Base-by-base conservation (phyloP, 2,888 invertebrate species). In the Ochropleura leucogaster region DNA sequence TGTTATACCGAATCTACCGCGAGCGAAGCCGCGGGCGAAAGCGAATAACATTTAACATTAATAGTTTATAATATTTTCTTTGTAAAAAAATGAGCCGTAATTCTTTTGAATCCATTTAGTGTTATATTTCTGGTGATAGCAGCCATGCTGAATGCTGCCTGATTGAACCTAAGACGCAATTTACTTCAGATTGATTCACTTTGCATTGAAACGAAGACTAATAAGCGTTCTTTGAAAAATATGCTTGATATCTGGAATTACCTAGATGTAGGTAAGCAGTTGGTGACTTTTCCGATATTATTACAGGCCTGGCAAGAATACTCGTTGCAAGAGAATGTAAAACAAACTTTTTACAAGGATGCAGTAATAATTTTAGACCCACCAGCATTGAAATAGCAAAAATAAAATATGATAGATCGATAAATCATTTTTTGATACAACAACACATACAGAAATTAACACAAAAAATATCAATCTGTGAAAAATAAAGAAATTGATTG, bases 111-210 rank as follows among this genome's bases (percentile, higher is more conserved):
- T 75, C 20, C 47, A 53, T 85, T 68, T 62, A 64, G 20, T 63
- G n/a, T 69, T 44, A 64, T 76, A 59, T 77, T 79, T 68, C 80
- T 80, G 67, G 72, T 83, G 72, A 76, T 67, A 67, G 9, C 73
- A 70, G 12, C 57, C 55, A 63, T 5, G 40, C 44, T 88, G 86
- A 87, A 88, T 88, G 77, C 71, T 63, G 65, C 62, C 79, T 88
- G 87, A 88, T 88, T 88, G 79, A 68, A 70, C 68, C 70, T 62
- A 69, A 77, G 74, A 72, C 62, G 67, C 74, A 78, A 82, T 81
- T 79, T 77, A 44, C 60, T 71, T 64, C 30, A 53, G 49, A 77
- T 82, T 75, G 75, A 79, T 81, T 78, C 72, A 79, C 73, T 84
- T 81, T 82, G 74, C 57, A 66, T 71, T 75, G 60, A 55, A 80